phyloP scores from a whole-genome alignment of 1,140 invertebrate species.

The Trachymyrmex cornetzi region DNA sequence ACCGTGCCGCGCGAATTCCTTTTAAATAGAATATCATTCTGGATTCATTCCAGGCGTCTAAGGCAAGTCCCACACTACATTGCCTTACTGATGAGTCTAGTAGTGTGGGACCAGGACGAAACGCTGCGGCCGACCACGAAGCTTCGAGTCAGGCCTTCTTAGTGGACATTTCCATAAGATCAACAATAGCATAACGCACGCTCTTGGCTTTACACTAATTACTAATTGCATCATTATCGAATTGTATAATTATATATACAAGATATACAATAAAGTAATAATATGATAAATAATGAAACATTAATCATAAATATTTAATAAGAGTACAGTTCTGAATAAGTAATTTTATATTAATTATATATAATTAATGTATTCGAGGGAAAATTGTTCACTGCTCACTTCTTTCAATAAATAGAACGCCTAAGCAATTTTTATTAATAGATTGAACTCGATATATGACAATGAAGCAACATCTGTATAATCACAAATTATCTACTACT shows the following conservation, averaged over 20 bases:
- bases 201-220: not conserved
- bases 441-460: not conserved
- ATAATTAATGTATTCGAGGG: not conserved
- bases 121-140: too few relatives aligned
- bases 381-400: not conserved
- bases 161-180: too few relatives aligned
- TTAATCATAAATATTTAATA: slow-evolving; percentile 12
- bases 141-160: too few relatives aligned
- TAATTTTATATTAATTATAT: not conserved
- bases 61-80: too few relatives aligned
- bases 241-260: too few relatives aligned
- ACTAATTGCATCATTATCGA: not conserved
- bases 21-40: too few relatives aligned
- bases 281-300: not conserved
- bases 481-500: slow-evolving; percentile 19
- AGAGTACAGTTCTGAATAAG: not conserved
- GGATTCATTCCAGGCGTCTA: too few relatives aligned
- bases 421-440: not conserved
- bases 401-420: not conserved
- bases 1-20: too few relatives aligned
- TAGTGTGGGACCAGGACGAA: too few relatives aligned
- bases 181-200: not conserved
- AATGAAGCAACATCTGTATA: slow-evolving; percentile 6
- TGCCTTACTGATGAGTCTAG: too few relatives aligned
- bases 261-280: not conserved